Evolutionary conservation across 2,888 invertebrate species (phyloP).

Genomic region (Blomia tropicalis): DNA sequence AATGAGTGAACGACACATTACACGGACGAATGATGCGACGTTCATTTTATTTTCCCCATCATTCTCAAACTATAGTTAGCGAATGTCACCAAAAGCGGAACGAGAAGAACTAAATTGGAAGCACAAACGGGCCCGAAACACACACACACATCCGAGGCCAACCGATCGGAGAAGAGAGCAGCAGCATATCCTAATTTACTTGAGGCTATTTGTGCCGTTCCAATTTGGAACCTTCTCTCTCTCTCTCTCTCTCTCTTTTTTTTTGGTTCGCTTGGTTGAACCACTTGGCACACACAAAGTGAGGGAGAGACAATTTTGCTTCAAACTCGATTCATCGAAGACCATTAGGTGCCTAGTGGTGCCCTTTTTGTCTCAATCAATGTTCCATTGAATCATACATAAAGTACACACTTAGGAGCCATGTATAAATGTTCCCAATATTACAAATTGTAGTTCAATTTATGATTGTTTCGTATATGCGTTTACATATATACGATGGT

Average conservation of each 20-base stretch:
- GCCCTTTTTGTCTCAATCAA: background rate
- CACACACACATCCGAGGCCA: background rate
- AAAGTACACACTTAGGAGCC: background rate
- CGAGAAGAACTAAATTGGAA: too few relatives aligned
- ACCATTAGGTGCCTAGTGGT: background rate
- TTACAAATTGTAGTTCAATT: too few relatives aligned
- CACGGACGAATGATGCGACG: too few relatives aligned
- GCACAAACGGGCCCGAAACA: too few relatives aligned
- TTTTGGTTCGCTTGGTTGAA: background rate
- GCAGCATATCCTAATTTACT: background rate
- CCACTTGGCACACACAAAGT: constrained; percentile 9
- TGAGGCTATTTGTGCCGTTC: background rate
- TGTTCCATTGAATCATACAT: background rate
- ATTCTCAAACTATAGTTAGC: too few relatives aligned
- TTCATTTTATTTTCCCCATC: too few relatives aligned
- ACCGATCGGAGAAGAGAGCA: background rate
- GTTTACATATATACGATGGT: too few relatives aligned
- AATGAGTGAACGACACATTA: too few relatives aligned
- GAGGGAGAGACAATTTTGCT: background rate
- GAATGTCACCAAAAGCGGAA: too few relatives aligned
- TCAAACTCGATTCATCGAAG: background rate
- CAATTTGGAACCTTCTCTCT: background rate
- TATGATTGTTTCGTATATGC: too few relatives aligned
- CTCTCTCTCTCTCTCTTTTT: background rate
- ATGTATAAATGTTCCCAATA: too few relatives aligned